Conservation (phyloP, 2,888 invertebrate species). For the Diplolepis rosae region DNA sequence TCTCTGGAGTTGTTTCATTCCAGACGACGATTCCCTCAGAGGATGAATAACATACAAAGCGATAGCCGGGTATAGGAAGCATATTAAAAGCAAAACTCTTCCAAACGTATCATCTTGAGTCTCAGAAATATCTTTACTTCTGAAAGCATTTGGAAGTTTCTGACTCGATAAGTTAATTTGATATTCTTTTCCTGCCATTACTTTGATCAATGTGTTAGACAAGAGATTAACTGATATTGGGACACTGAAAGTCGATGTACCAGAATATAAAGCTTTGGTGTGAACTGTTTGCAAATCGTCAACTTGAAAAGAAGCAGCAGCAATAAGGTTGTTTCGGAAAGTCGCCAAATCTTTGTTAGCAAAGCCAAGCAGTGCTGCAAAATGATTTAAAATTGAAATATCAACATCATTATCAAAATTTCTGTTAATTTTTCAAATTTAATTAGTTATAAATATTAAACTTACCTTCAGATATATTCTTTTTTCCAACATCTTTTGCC, state of each 20-base stretch:
- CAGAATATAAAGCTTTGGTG: slow-evolving; percentile 75
- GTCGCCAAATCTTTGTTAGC: slow-evolving; percentile 68
- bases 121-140: slow-evolving; percentile 31
- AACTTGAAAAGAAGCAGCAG: slow-evolving; percentile 75
- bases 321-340: slow-evolving; percentile 75
- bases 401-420: not conserved
- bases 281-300: slow-evolving; percentile 41
- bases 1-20: slow-evolving; percentile 81
- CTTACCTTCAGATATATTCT: slow-evolving; percentile 50
- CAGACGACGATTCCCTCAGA: slow-evolving; percentile 78
- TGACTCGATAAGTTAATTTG: slow-evolving; percentile 59
- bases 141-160: slow-evolving; percentile 56
- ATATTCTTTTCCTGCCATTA: slow-evolving; percentile 54
- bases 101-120: slow-evolving; percentile 44
- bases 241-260: slow-evolving; percentile 75
- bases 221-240: slow-evolving; percentile 76
- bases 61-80: slow-evolving; percentile 55
- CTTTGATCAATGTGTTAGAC: slow-evolving; percentile 72
- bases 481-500: slow-evolving; percentile 38
- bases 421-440: too few relatives aligned
- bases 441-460: slow-evolving; percentile 31
- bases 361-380: slow-evolving; percentile 73
- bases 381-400: not conserved
- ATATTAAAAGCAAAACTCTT: slow-evolving; percentile 53
- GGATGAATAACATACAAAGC: slow-evolving; percentile 78